Base-by-base conservation (phyloP, 2,113 vertebrate genomes). In the Ascaphus truei region DNA sequence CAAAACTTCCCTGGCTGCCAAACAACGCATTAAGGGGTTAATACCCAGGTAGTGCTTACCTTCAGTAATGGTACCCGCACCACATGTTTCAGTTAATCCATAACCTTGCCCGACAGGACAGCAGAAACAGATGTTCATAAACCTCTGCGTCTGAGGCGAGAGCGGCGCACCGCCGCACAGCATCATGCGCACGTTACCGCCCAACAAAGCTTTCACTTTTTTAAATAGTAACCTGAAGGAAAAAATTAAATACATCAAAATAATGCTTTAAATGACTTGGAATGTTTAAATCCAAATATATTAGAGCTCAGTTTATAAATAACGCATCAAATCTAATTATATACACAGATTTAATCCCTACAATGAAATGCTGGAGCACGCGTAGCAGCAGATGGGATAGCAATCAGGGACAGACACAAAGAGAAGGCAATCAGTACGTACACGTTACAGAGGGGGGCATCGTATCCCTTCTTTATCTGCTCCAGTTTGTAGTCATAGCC, bases 121-220 rank as follows among this genome's bases (percentile, higher is more conserved):
- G 71, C 96, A 98, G 83, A 99, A 99, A 57, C 97, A 99, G 50
- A 98, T 91, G 43, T 98, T 98, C 93, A 99, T 99, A 74, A 99
- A 99, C 11, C 94, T 83, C 30, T 99, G 96, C 10, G 96, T 99
- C 1, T 89, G 93, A 0, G 96, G 74, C 0, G 96, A 99, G 43
- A 99, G 88, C 0, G 97, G 97, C 0, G 97, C 96, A 9, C 96
- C 97, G 6, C 97, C 97, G 2, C 92, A 94, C 48, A 99, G 73
- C 93, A 99, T 98, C 92, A 96, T 92, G 1, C 95, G 91, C 47
- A 99, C 77, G 2, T 87, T 89, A 1, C 96, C 97, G 16, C 97
- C 97, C 52, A 99, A 83, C 9, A 99, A 79, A 0, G 90, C 87
- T 76, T 93, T 94, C 12, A 99, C 94, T 74, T 96, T 95, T 67